A percentile compares a stretch with the other conserved stretches of the same genome.
Evolutionary conservation across 2,888 invertebrate genomes (phyloP).

Genomic region (Venusia cambrica): DNA sequence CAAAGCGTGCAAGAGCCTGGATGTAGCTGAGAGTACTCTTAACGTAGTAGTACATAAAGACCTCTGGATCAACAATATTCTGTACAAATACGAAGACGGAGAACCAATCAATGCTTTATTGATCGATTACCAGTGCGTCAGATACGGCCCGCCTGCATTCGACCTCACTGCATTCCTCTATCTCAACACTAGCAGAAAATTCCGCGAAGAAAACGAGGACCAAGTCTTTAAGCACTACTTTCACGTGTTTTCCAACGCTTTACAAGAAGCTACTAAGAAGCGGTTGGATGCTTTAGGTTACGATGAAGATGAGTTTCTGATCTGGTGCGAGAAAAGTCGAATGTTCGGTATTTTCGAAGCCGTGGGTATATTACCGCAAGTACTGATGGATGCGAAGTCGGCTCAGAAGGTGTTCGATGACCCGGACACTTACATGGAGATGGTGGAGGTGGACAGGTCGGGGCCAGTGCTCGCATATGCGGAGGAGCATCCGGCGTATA

Average conservation of each 20-base stretch:
- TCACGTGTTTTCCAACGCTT: conserved; percentile 37
- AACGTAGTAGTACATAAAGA: conserved; percentile 65
- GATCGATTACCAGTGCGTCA: conserved; percentile 60
- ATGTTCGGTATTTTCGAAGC: conserved; percentile 41
- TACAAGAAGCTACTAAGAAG: conserved; percentile 39
- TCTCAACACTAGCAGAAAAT: conserved; percentile 47
- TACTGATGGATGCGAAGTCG: conserved; percentile 40
- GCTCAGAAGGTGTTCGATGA: conserved; percentile 42
- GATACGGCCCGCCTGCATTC: conserved; percentile 63
- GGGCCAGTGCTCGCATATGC: conserved; percentile 42
- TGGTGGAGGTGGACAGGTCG: conserved; percentile 37
- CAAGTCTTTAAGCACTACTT: conserved; percentile 48
- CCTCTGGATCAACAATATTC: conserved; percentile 64
- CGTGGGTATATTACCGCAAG: conserved; percentile 35
- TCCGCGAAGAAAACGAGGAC: conserved; percentile 46
- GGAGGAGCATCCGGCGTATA: conserved; percentile 31
- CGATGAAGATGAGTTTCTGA: conserved; percentile 34
- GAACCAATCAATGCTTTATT: conserved; percentile 49
- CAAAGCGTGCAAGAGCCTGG: conserved; percentile 46
- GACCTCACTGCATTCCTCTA: conserved; percentile 56
- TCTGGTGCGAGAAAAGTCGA: conserved; percentile 42
- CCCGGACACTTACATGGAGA: conserved; percentile 38
- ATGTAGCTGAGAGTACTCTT: conserved; percentile 42
- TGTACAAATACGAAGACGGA: conserved; percentile 53
- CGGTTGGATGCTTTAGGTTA: conserved; percentile 42